Evolutionary conservation across 1,140 invertebrate genomes (phyloP).

Genomic region (Belonocnema kinseyi): DNA sequence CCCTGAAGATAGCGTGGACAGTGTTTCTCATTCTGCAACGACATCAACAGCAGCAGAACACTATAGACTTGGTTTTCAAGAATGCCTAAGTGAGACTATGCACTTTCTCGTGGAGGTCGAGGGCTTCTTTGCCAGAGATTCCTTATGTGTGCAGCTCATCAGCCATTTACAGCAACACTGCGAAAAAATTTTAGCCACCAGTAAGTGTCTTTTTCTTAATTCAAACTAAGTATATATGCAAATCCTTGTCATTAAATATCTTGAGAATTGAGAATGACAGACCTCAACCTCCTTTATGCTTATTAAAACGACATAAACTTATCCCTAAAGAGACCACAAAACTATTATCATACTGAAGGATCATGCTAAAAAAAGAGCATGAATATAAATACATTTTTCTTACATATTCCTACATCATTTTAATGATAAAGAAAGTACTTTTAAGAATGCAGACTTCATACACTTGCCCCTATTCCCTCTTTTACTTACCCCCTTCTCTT

Average conservation of each 20-base stretch:
- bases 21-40: conserved; percentile 65
- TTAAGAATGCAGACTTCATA: no score
- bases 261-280: no score
- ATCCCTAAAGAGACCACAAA: background rate
- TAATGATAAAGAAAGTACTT: no score
- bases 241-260: no score
- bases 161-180: conserved; percentile 90
- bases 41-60: conserved; percentile 75
- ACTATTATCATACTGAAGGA: background rate
- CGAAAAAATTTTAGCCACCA: conserved; percentile 79
- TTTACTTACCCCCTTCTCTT: no score
- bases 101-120: conserved; percentile 92
- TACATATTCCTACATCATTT: no score
- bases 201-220: conserved; percentile 68
- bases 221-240: background rate
- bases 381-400: no score
- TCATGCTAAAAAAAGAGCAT: no score
- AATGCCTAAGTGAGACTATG: conserved; percentile 92
- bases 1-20: conserved; percentile 73
- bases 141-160: conserved; percentile 87
- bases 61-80: conserved; percentile 89
- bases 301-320: no score
- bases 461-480: no score
- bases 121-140: conserved; percentile 85
- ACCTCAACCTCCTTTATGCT: no score